Conservation (phyloP, 1,140 invertebrate species). For the Eciton burchellii region DNA sequence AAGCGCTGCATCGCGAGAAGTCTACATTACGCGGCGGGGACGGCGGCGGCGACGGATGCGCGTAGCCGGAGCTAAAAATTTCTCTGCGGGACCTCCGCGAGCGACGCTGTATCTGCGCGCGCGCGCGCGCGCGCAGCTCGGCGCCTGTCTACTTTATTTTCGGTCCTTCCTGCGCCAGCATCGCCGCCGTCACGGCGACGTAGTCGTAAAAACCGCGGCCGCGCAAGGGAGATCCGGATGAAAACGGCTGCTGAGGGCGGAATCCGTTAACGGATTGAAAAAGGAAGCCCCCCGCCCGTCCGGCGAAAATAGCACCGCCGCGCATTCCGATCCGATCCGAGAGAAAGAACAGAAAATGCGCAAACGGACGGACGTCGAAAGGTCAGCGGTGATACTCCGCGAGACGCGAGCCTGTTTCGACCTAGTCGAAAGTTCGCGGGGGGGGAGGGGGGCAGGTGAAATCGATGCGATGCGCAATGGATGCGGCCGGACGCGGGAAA, state of each 20-base stretch:
- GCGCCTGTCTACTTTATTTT: conserved; percentile 80
- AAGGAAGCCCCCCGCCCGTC: conserved; percentile 10
- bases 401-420: too few relatives aligned
- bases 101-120: too few relatives aligned
- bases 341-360: conserved; percentile 2
- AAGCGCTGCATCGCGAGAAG: conserved; percentile 50
- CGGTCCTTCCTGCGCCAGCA: conserved; percentile 75
- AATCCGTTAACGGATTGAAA: conserved; percentile 31
- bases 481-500: too few relatives aligned
- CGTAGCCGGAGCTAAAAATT: too few relatives aligned
- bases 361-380: background rate
- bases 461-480: too few relatives aligned
- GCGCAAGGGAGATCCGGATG: conserved; percentile 58
- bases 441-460: too few relatives aligned
- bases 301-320: conserved; percentile 26
- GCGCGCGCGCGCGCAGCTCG: conserved; percentile 56
- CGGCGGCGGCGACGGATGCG: too few relatives aligned
- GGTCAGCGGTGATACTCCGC: too few relatives aligned
- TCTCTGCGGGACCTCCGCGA: too few relatives aligned
- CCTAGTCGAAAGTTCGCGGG: too few relatives aligned
- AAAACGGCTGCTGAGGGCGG: conserved; percentile 35
- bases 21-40: conserved; percentile 38
- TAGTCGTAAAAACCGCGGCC: conserved; percentile 62
- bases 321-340: conserved; percentile 21
- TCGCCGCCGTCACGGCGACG: conserved; percentile 74